These are phyloP conservation scores for Polydrusus cervinus DNA, from an alignment of 2,888 invertebrate species.

Conservation along the genomic window DNA sequence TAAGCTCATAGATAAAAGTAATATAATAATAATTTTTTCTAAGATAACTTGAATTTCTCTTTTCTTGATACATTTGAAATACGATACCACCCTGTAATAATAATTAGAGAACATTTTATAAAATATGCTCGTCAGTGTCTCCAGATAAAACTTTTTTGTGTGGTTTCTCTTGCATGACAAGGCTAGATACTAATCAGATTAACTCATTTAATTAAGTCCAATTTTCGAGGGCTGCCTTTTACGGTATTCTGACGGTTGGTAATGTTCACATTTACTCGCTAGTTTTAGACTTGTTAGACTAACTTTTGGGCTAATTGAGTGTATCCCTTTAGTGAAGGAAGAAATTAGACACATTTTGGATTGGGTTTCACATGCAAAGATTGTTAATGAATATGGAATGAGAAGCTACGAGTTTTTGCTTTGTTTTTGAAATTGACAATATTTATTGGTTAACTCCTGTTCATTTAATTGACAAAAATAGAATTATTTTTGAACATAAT, in stretches of 20 bases:
- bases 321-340: constrained; percentile 17
- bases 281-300: constrained; percentile 37
- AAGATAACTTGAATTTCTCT: too few species aligned
- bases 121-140: neutral
- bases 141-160: constrained; percentile 44
- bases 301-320: constrained; percentile 37
- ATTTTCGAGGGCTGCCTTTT: constrained; percentile 49
- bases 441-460: too few species aligned
- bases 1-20: too few species aligned
- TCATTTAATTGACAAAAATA: too few species aligned
- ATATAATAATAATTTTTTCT: too few species aligned
- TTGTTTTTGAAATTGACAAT: too few species aligned
- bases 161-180: constrained; percentile 58
- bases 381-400: constrained; percentile 1
- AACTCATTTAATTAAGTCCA: constrained; percentile 60
- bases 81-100: too few species aligned
- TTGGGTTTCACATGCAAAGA: constrained; percentile 5
- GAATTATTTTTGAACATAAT: too few species aligned
- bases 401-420: neutral
- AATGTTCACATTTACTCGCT: constrained; percentile 31
- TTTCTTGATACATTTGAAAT: too few species aligned
- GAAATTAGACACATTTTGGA: constrained; percentile 19
- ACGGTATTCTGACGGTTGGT: constrained; percentile 24
- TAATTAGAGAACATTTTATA: neutral
- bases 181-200: constrained; percentile 58